Conservation (phyloP, 2,113 vertebrate species). For the Arenaria interpres region DNA sequence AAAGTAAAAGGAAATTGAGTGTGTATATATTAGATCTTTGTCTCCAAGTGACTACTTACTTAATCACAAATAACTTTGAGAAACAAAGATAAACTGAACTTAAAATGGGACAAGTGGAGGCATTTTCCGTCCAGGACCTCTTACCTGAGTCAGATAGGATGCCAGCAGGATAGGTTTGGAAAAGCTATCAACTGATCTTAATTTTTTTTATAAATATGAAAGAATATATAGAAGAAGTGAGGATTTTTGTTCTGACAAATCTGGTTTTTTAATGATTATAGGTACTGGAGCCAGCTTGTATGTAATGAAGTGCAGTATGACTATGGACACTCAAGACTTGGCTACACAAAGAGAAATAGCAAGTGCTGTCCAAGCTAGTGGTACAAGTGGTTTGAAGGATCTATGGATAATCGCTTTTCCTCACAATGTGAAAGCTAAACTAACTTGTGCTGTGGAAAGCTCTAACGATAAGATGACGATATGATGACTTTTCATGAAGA, state of each 20-base stretch:
- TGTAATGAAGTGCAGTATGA: constrained; percentile 82
- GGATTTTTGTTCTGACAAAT: neutral
- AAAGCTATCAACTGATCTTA: neutral
- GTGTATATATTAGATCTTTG: neutral
- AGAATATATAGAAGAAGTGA: neutral
- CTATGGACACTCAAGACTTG: constrained; percentile 74
- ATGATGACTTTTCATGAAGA: neutral
- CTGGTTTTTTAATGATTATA: constrained; percentile 35
- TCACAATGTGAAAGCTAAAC: constrained; percentile 70
- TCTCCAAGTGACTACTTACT: too few species aligned
- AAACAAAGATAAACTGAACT: neutral
- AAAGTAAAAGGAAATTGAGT: neutral
- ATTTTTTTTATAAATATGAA: neutral
- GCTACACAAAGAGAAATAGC: constrained; percentile 62
- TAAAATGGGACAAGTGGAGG: neutral
- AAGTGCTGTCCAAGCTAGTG: constrained; percentile 63
- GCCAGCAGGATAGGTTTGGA: neutral
- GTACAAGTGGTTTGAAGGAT: constrained; percentile 67
- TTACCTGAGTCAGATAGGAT: neutral
- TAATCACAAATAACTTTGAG: neutral
- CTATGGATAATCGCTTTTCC: constrained; percentile 78
- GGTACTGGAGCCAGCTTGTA: constrained; percentile 73
- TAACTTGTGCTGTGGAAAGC: constrained; percentile 79
- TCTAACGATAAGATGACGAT: constrained; percentile 18
- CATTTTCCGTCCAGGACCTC: neutral